Evolutionary conservation across 2,888 invertebrate species (phyloP).

Genomic region (Clusia tigrina): DNA sequence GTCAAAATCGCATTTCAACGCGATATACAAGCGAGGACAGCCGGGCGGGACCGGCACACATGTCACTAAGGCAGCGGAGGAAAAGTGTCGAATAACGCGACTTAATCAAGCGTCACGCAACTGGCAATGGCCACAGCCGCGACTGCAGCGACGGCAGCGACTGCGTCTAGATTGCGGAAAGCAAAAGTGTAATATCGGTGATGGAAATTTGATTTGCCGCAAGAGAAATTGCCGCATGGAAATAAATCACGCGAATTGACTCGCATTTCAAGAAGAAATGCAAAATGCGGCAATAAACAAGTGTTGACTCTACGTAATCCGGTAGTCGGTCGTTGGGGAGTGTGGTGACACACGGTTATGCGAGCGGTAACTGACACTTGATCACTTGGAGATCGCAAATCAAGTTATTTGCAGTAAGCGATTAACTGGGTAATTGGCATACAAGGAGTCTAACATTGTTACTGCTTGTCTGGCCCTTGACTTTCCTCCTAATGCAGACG

Average conservation of each 20-base stretch:
- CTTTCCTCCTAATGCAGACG: too few relatives aligned
- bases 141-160: background rate
- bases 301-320: background rate
- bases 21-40: background rate
- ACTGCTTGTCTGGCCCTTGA: too few relatives aligned
- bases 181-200: background rate
- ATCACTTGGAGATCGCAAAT: too few relatives aligned
- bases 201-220: background rate
- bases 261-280: background rate
- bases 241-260: slow-evolving; percentile 5
- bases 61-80: background rate
- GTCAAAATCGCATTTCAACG: background rate
- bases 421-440: too few relatives aligned
- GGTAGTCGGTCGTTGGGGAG: background rate
- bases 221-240: background rate
- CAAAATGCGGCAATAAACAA: background rate
- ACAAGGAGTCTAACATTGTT: too few relatives aligned
- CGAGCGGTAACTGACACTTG: background rate
- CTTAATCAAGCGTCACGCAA: background rate
- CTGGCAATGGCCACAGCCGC: background rate
- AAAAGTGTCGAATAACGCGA: background rate
- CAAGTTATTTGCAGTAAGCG: too few relatives aligned
- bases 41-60: too few relatives aligned
- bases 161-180: background rate
- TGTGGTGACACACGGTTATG: background rate